Percentiles rank a stretch among this genome's conserved stretches.
These are phyloP conservation scores for Epinephelus cyanopodus DNA, from an alignment of 2,113 vertebrate species.

Conservation along the genomic window DNA sequence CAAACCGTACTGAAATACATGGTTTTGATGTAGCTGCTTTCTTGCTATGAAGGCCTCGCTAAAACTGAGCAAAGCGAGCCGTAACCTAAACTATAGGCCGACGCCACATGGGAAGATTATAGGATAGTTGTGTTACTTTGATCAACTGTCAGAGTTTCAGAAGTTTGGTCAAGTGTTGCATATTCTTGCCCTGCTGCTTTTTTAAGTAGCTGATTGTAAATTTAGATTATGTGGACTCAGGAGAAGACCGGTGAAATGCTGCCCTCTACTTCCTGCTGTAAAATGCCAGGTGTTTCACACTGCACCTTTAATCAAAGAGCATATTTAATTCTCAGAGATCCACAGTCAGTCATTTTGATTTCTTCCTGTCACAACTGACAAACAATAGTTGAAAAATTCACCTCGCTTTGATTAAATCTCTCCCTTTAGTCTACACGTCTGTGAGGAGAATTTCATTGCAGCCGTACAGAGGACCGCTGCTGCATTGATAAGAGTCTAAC, in stretches of 20 bases:
- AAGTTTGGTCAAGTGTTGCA: background rate
- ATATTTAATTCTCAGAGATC: slow-evolving; percentile 17
- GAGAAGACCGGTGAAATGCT: too few species aligned
- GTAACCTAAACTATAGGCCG: background rate
- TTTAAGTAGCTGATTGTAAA: background rate
- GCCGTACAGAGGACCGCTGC: slow-evolving; percentile 4
- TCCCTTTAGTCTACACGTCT: background rate
- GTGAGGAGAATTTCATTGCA: slow-evolving; percentile 21
- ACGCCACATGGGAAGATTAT: background rate
- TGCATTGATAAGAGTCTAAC: slow-evolving; percentile 23
- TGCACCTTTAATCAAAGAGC: background rate
- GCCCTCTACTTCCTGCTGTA: too few species aligned
- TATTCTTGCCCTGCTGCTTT: background rate
- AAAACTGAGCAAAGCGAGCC: background rate
- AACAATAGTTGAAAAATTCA: slow-evolving; percentile 14
- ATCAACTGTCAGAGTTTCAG: background rate
- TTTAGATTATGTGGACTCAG: background rate
- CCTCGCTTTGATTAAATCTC: slow-evolving; percentile 35
- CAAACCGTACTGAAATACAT: too few species aligned
- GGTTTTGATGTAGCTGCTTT: too few species aligned
- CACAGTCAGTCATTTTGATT: slow-evolving; percentile 15
- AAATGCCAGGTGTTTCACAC: too few species aligned
- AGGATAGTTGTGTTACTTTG: background rate
- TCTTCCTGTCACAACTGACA: slow-evolving; percentile 24
- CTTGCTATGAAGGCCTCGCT: too few species aligned